Base-by-base conservation (phyloP, 2,797 vertebrate genomes). In the Sebastolobus alascanus region DNA sequence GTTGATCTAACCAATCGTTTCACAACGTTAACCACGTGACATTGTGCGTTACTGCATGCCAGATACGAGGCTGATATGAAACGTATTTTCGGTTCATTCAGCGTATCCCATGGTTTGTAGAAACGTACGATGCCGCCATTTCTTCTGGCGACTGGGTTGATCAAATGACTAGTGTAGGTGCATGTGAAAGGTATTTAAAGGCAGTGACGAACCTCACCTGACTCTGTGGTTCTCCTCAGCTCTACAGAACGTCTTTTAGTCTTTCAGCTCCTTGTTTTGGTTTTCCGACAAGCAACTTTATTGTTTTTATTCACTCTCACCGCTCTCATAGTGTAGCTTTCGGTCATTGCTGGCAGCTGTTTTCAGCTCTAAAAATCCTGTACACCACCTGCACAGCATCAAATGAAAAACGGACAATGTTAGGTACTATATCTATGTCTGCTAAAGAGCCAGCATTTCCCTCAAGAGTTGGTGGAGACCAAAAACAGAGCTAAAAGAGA, bases 81-180 rank as follows among this genome's bases (percentile, higher is more conserved):
- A 13, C 5, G 12, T 56, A 27, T 25, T 56, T 56, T 14, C 0
- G 54, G 22, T 56, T 56, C 54, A 27, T 56, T 25, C 11, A 55
- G 1, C 1, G 52, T 25, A 13, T 56, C 3, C 22, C 22, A 4
- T 25, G 10, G 54, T 56, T 25, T 56, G 54, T 12, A 27, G 1
- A 56, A 25, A 56, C 54, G 10, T 25, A 56, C 20, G 7, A n/a
- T 40, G 38, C 38, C 13, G 0, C 13, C 0, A 22, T 10, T 9
- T 10, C 1, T 54, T n/a, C 37, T 38, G 37, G 20, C 20, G 0
- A n/a, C 9, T 22, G 0, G 50, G 0, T 52, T 2, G 50, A 52
- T n/a, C 18, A 52, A 52, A 52, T 52, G 8, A 20, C 50, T 54
- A 40, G 38, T 40, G 38, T 13, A 54, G 50, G 50, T 52, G 50